Conservation (phyloP, 2,113 vertebrate genomes). For the Spermophilus dauricus region DNA sequence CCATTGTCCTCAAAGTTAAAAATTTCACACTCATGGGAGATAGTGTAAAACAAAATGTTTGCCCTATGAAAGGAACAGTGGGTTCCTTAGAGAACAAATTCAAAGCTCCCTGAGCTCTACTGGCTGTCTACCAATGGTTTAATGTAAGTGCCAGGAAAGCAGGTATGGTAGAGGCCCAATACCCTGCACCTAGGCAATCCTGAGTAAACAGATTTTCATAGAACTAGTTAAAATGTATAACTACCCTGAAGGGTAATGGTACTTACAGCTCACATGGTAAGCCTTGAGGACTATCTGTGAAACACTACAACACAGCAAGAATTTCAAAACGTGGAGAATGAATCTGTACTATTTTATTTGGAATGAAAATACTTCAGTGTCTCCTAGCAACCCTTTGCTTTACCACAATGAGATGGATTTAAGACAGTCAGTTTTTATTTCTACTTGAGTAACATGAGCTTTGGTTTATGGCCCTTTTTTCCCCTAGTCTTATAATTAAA, state of each 20-base stretch:
- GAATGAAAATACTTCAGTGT: conserved; percentile 46
- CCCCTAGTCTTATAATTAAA: conserved; percentile 85
- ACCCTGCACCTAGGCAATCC: not conserved
- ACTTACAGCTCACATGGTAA: not conserved
- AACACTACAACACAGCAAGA: conserved; percentile 16
- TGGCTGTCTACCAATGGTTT: not conserved
- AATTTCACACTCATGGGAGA: not conserved
- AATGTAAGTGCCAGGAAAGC: not conserved
- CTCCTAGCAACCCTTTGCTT: conserved; percentile 21
- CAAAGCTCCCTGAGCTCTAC: not conserved
- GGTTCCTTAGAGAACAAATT: not conserved
- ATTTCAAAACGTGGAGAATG: conserved; percentile 42
- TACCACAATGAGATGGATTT: conserved; percentile 75
- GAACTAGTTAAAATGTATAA: not conserved
- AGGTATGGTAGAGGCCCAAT: not conserved
- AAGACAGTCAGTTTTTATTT: conserved; percentile 76
- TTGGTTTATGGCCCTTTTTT: conserved; percentile 80
- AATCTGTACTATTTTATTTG: not conserved
- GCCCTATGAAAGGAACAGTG: not conserved
- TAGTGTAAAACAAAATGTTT: not conserved
- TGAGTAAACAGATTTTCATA: conserved; percentile 5
- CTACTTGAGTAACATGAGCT: conserved; percentile 73
- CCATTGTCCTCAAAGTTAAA: not conserved
- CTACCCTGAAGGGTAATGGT: not conserved
- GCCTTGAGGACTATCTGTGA: not conserved